Evolutionary conservation across 2,113 vertebrate genomes (phyloP).

Genomic region (Uria lomvia): DNA sequence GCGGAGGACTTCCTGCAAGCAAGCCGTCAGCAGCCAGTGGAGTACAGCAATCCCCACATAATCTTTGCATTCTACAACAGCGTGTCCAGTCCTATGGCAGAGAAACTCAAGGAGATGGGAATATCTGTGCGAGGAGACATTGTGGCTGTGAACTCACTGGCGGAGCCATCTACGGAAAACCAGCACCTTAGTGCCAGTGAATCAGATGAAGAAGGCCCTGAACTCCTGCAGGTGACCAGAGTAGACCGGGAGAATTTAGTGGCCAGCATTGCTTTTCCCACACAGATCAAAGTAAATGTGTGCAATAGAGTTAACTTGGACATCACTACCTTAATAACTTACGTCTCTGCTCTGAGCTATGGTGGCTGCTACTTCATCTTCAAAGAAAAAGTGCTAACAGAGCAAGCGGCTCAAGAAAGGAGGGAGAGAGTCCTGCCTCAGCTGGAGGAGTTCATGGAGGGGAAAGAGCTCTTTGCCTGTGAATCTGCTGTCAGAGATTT

Average conservation of each 20-base stretch:
- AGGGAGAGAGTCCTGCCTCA: conserved; percentile 83
- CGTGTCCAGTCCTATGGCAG: conserved; percentile 89
- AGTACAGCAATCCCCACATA: conserved; percentile 88
- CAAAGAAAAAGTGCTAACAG: conserved; percentile 90
- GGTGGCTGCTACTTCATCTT: conserved; percentile 88
- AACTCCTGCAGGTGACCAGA: conserved; percentile 72
- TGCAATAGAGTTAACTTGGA: conserved; percentile 91
- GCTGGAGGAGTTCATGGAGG: conserved; percentile 87
- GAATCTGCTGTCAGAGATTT: conserved; percentile 91
- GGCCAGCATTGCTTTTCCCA: conserved; percentile 86
- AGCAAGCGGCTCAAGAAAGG: conserved; percentile 92
- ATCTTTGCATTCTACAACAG: conserved; percentile 96
- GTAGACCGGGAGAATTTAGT: conserved; percentile 85
- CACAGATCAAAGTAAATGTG: conserved; percentile 80
- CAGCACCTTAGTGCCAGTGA: conserved; percentile 44
- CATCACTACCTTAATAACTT: conserved; percentile 94
- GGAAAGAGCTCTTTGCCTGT: conserved; percentile 91
- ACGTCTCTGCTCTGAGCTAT: conserved; percentile 91
- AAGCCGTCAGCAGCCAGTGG: conserved; percentile 87
- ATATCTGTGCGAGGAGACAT: conserved; percentile 90
- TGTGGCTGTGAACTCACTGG: conserved; percentile 81
- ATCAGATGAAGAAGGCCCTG: conserved; percentile 69
- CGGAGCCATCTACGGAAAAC: conserved; percentile 40
- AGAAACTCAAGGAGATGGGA: conserved; percentile 85
- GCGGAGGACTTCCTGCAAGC: conserved; percentile 90